phyloP scores from a whole-genome alignment of 1,140 invertebrate genomes.

The Geopemphigus sp. region DNA sequence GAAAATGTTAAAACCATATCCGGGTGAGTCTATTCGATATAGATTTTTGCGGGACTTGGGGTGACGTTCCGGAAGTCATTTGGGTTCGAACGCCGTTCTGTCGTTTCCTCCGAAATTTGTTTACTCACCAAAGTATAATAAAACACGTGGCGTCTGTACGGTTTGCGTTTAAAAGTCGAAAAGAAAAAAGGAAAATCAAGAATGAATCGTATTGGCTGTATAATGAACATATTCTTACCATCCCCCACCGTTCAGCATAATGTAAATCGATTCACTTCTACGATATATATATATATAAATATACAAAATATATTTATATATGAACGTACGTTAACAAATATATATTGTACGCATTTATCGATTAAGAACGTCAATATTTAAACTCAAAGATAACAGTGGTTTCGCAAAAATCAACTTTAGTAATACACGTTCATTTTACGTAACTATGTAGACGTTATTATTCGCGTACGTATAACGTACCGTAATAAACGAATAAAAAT shows the following conservation, averaged over 20 bases:
- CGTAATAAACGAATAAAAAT: too few species aligned
- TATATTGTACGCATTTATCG: background rate
- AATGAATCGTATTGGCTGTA: too few species aligned
- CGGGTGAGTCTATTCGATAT: slow-evolving; percentile 21
- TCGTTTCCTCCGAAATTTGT: slow-evolving; percentile 10
- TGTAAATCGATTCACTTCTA: background rate
- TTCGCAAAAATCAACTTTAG: too few species aligned
- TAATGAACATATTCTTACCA: too few species aligned
- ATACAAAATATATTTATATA: too few species aligned
- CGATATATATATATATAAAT: too few species aligned
- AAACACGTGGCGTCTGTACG: background rate
- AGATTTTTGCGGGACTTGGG: background rate
- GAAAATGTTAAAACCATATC: slow-evolving; percentile 11
- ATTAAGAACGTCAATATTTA: background rate
- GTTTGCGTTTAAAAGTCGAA: background rate
- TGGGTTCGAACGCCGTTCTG: background rate
- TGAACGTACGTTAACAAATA: background rate
- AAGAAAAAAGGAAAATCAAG: background rate
- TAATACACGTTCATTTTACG: background rate
- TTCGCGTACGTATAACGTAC: too few species aligned
- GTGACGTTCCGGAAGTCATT: slow-evolving; percentile 29
- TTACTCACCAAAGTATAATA: background rate
- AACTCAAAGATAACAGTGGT: background rate
- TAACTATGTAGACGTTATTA: background rate
- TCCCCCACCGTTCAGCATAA: too few species aligned